phyloP scores from a whole-genome alignment of 2,113 vertebrate species.

The Corythornis madagascariensis region DNA sequence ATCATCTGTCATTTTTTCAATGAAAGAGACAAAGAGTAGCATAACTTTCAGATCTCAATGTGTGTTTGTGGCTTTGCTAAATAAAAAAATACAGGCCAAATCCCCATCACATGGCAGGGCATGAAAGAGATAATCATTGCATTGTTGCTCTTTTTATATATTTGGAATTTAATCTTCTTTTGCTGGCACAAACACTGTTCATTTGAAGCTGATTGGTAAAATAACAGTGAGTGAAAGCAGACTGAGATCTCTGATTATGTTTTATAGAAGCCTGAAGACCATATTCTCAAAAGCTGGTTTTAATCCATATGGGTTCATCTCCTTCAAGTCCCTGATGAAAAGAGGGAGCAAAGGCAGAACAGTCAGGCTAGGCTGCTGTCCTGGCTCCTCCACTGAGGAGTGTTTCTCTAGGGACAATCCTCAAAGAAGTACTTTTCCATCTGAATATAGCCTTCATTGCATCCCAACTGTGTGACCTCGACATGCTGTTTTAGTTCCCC shows the following conservation, averaged over 20 bases:
- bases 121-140: not conserved
- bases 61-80: not conserved
- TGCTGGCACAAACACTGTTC: not conserved
- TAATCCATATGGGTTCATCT: not conserved
- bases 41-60: not conserved
- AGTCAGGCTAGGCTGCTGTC: not conserved
- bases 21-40: not conserved
- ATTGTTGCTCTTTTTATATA: not conserved
- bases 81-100: not conserved
- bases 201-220: slow-evolving; percentile 3
- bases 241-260: not conserved
- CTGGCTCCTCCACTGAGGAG: not conserved
- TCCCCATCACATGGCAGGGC: not conserved
- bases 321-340: not conserved
- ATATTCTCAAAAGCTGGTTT: not conserved
- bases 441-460: not conserved
- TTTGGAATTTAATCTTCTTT: slow-evolving; percentile 28
- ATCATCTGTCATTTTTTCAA: not conserved
- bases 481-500: not conserved
- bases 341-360: not conserved
- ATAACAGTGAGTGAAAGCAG: not conserved
- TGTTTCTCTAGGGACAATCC: not conserved
- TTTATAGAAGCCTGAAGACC: not conserved
- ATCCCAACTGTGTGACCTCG: not conserved
- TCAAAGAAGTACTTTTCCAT: not conserved